Evolutionary conservation across 2,113 vertebrate species (phyloP).

Genomic region (Coryphaenoides rupestris): DNA sequence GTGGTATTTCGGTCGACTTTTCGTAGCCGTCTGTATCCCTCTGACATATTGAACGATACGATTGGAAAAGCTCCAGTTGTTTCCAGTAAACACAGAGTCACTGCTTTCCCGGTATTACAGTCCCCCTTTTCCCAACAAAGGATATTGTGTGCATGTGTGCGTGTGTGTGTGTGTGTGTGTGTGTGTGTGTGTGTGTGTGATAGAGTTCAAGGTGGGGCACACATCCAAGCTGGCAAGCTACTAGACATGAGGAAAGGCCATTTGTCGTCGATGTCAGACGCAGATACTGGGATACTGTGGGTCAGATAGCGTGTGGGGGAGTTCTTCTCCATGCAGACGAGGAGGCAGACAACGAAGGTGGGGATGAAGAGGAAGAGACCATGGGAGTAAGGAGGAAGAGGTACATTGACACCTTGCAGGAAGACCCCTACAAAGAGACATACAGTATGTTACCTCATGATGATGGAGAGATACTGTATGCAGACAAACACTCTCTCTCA

Average conservation of each 20-base stretch:
- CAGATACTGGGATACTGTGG: constrained; percentile 1
- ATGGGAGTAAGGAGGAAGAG: too few relatives aligned
- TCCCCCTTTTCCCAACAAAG: constrained; percentile 57
- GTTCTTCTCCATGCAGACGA: too few relatives aligned
- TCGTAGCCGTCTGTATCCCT: constrained; percentile 43
- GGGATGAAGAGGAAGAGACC: too few relatives aligned
- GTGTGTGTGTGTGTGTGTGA: neutral
- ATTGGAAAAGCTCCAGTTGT: constrained; percentile 69
- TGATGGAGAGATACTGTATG: too few relatives aligned
- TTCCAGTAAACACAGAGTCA: constrained; percentile 64
- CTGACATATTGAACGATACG: constrained; percentile 53
- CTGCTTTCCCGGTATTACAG: constrained; percentile 64
- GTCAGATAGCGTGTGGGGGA: too few relatives aligned
- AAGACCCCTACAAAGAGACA: too few relatives aligned
- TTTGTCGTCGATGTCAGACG: constrained; percentile 14
- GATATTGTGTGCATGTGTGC: constrained; percentile 17
- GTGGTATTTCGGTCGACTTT: constrained; percentile 34
- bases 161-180: neutral
- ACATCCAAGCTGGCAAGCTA: constrained; percentile 1
- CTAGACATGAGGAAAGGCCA: neutral
- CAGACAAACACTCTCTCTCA: too few relatives aligned
- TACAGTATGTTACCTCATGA: too few relatives aligned
- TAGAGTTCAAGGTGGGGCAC: constrained; percentile 10
- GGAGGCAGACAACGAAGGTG: too few relatives aligned
- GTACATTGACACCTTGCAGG: too few relatives aligned